phyloP scores from a whole-genome alignment of 2,113 vertebrate genomes.

The Cisticola juncidis region DNA sequence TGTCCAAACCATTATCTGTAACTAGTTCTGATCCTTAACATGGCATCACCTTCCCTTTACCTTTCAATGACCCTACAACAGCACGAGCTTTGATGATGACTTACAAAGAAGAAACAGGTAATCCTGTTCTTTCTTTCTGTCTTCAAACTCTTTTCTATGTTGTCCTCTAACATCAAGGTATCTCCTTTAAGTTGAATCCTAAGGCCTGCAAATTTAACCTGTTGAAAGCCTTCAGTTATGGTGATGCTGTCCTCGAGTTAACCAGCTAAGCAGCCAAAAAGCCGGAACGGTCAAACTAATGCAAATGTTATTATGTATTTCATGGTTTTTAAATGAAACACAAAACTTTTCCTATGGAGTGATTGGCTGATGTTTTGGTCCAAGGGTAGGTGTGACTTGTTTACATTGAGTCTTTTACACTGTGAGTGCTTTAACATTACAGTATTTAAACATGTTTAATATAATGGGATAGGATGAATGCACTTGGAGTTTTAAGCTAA shows the following conservation, averaged over 20 bases:
- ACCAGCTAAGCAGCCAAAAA: background rate
- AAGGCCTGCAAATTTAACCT: background rate
- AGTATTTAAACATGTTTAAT: background rate
- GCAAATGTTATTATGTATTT: background rate
- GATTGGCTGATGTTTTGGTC: background rate
- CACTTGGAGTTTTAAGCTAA: background rate
- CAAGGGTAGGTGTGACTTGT: background rate
- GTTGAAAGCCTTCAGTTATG: background rate
- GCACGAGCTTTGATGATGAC: background rate
- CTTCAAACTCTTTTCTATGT: background rate
- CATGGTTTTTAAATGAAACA: background rate
- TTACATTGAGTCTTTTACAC: background rate
- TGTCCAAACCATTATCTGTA: background rate
- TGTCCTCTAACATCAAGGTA: background rate
- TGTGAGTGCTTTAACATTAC: background rate
- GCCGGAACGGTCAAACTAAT: background rate
- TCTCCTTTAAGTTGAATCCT: background rate
- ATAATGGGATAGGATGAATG: background rate
- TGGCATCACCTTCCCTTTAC: background rate
- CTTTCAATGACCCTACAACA: background rate
- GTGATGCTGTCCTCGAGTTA: background rate
- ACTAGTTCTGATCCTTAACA: background rate
- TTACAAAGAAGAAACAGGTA: background rate
- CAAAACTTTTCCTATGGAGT: background rate
- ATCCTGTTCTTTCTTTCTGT: background rate